Evolutionary conservation across 2,797 vertebrate genomes (phyloP).

Genomic region (Trichosurus vulpecula): DNA sequence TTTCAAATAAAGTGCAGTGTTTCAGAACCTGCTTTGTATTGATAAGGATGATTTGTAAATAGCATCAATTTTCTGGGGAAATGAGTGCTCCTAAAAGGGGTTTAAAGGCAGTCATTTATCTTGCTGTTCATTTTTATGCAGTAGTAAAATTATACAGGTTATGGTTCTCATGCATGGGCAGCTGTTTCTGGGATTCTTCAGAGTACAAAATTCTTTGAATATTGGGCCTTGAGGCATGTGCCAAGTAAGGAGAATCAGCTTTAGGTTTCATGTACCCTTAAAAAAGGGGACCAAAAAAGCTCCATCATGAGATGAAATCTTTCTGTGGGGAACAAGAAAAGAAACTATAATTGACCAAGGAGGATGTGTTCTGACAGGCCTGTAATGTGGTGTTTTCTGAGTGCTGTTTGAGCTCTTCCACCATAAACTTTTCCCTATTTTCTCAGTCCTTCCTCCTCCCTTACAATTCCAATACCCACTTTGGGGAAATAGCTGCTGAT

Average conservation of each 20-base stretch:
- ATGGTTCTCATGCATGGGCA: not conserved
- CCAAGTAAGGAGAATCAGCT: not conserved
- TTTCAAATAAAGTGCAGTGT: not conserved
- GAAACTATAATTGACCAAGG: not conserved
- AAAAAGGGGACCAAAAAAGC: not conserved
- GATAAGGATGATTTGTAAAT: not conserved
- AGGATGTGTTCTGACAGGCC: not conserved
- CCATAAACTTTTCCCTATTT: not conserved
- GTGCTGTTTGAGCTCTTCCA: not conserved
- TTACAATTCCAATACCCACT: not conserved
- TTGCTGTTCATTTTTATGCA: not conserved
- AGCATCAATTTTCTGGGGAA: not conserved
- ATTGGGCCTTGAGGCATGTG: not conserved
- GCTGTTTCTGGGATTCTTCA: not conserved
- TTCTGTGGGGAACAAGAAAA: not conserved
- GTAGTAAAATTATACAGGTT: not conserved
- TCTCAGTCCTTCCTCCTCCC: not conserved
- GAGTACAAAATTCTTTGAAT: not conserved
- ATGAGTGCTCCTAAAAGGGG: slow-evolving; percentile 18
- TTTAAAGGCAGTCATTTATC: not conserved
- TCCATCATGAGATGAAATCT: not conserved
- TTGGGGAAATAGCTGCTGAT: not conserved
- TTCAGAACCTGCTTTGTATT: slow-evolving; percentile 14
- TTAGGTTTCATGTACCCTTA: not conserved
- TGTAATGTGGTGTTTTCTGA: not conserved